A percentile compares a stretch with the other conserved stretches of the same genome.
Evolutionary conservation across 2,888 invertebrate species (phyloP).

Genomic region (Abrostola triplasia): DNA sequence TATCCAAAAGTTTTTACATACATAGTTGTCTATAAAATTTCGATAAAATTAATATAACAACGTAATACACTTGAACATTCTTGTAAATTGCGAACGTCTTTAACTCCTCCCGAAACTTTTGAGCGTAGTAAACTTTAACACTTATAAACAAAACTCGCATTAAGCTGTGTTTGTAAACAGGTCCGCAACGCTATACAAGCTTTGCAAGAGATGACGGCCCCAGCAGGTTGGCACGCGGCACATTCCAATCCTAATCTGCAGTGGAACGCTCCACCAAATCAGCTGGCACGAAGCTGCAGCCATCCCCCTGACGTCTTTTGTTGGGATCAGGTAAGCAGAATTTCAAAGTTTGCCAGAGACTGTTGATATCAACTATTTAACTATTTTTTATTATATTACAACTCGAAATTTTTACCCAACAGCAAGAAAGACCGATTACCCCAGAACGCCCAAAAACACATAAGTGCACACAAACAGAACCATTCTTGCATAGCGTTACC

Average conservation of each 20-base stretch:
- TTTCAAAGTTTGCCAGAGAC: neutral
- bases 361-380: no score
- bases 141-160: conserved; percentile 7
- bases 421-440: conserved; percentile 80
- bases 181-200: conserved; percentile 95
- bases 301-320: conserved; percentile 95
- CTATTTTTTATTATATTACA: conserved; percentile 6
- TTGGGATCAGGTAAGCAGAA: conserved; percentile 89
- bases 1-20: conserved; percentile 10
- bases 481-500: conserved; percentile 88
- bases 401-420: conserved; percentile 39
- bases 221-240: conserved; percentile 91
- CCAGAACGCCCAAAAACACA: conserved; percentile 80
- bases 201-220: conserved; percentile 93
- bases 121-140: conserved; percentile 21
- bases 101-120: conserved; percentile 22
- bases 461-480: conserved; percentile 90
- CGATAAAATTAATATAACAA: neutral
- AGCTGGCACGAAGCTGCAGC: conserved; percentile 93
- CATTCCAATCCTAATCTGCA: conserved; percentile 94
- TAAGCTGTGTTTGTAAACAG: conserved; percentile 71
- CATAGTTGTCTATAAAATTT: conserved; percentile 1
- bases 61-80: conserved; percentile 21
- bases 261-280: conserved; percentile 85
- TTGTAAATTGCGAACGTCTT: conserved; percentile 13